Base-by-base conservation (phyloP, 2,888 invertebrate genomes). In the Sinopyrophorus schimmeli region DNA sequence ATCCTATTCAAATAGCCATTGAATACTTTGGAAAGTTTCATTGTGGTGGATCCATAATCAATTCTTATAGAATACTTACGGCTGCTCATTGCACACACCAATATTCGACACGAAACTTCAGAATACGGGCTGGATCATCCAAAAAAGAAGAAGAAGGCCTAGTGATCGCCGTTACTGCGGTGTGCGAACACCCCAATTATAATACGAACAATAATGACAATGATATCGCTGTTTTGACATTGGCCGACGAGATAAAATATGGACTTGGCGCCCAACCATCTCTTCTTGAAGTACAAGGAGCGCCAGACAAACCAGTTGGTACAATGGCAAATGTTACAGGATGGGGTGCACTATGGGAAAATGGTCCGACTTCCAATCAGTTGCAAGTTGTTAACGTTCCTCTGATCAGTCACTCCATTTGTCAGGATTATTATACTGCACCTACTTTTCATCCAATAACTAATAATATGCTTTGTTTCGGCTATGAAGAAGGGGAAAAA, bases 261-360 rank as follows among this genome's bases (percentile, higher is more conserved):
- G n/a, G n/a, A n/a, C n/a, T n/a, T n/a, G n/a, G n/a, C n/a, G n/a
- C n/a, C n/a, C n/a, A n/a, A n/a, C n/a, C n/a, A n/a, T n/a, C n/a
- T n/a, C n/a, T n/a, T n/a, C n/a, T n/a, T n/a, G n/a, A n/a, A n/a
- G n/a, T n/a, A n/a, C n/a, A n/a, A n/a, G n/a, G n/a, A n/a, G n/a
- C n/a, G n/a, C n/a, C n/a, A n/a, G 18, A 7, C 14, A 4, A 31
- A 9, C 16, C 23, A 1, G 41, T 5, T 1, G 41, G 41, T 5
- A 6, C 30, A 1, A 4, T 28, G 6, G 41, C 21, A 16, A 41
- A 11, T 5, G 41, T 21, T 7, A 41, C 41, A 6, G 41, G 41
- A 14, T 41, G 41, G 41, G 41, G 41, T 7, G 15, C 14, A 15
- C 5, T 23, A 7, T 9, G n/a, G 4, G 2, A 0, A 3, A 9